Evolutionary conservation across 2,888 invertebrate species (phyloP).

Genomic region (Andrena marginata): DNA sequence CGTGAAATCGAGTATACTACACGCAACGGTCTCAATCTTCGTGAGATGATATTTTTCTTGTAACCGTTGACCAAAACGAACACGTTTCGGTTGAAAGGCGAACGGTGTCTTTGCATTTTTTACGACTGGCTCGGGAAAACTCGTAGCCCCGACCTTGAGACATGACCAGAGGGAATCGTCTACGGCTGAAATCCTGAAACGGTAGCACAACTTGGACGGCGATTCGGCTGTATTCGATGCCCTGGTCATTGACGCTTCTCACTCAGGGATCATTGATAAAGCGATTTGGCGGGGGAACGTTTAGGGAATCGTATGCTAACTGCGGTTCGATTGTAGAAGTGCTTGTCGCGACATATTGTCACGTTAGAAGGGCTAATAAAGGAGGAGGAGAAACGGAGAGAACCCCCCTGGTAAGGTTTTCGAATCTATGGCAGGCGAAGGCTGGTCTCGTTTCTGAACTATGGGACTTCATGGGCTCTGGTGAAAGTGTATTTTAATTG

Average conservation of each 20-base stretch:
- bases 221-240: conserved; percentile 44
- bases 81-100: background rate
- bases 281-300: conserved; percentile 26
- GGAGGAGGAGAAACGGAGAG: background rate
- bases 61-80: background rate
- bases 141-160: conserved; percentile 1
- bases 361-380: background rate
- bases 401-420: too few relatives aligned
- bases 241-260: conserved; percentile 62
- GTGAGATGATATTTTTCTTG: background rate
- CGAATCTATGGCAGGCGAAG: background rate
- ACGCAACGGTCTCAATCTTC: background rate
- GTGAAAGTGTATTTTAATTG: conserved; percentile 5
- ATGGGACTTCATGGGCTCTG: background rate
- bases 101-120: conserved; percentile 10
- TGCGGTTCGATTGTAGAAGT: conserved; percentile 13
- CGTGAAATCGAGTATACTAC: conserved; percentile 1
- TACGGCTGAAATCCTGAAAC: conserved; percentile 9
- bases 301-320: conserved; percentile 30
- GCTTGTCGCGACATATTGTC: conserved; percentile 6
- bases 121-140: background rate
- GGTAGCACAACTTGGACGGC: conserved; percentile 32
- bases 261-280: conserved; percentile 69
- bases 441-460: conserved; percentile 2
- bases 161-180: conserved; percentile 3